Evolutionary conservation across 2,797 vertebrate species (phyloP).

Genomic region (Melanotaenia trifasciata): DNA sequence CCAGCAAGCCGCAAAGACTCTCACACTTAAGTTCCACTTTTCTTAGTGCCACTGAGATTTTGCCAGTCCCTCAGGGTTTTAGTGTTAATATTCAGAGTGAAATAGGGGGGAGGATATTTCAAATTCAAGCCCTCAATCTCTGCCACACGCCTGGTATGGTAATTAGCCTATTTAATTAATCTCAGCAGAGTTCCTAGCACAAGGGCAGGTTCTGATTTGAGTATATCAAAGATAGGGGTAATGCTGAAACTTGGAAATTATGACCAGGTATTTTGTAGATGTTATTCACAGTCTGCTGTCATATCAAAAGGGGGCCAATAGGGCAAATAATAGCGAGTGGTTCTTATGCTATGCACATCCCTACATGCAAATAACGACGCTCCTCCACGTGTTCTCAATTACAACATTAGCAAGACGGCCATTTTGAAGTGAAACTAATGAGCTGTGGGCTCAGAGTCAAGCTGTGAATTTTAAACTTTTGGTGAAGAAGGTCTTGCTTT

Average conservation of each 20-base stretch:
- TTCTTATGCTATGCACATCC: conserved; percentile 35
- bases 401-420: conserved; percentile 69
- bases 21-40: conserved; percentile 70
- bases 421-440: conserved; percentile 77
- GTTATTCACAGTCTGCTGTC: conserved; percentile 34
- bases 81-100: conserved; percentile 82
- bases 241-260: conserved; percentile 52
- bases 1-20: conserved; percentile 50
- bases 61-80: conserved; percentile 74
- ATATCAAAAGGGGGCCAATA: conserved; percentile 27
- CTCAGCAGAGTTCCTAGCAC: conserved; percentile 76
- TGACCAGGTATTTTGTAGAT: conserved; percentile 37
- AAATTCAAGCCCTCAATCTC: conserved; percentile 78
- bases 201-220: conserved; percentile 78
- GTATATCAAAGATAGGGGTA: conserved; percentile 67
- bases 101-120: conserved; percentile 77
- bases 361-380: conserved; percentile 47
- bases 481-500: conserved; percentile 44
- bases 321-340: conserved; percentile 31
- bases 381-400: conserved; percentile 76
- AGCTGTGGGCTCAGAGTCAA: conserved; percentile 53
- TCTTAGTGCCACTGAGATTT: conserved; percentile 70
- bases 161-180: conserved; percentile 84
- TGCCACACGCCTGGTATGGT: conserved; percentile 79
- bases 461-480: conserved; percentile 63